Evolutionary conservation across 1,140 invertebrate species (phyloP).

Genomic region (Odontomachus brunneus): DNA sequence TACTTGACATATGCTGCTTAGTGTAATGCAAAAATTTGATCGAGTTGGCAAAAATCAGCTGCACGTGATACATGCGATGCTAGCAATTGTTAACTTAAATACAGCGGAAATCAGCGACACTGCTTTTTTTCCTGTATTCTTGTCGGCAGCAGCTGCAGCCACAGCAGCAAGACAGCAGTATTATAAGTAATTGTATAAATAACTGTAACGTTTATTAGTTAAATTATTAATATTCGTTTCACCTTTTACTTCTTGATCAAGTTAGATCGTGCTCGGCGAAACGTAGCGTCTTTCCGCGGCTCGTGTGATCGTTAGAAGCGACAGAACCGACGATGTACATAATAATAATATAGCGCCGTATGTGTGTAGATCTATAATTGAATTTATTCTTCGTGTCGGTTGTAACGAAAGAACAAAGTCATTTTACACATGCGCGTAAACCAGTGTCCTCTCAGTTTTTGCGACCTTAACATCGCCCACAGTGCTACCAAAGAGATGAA

Average conservation of each 20-base stretch:
- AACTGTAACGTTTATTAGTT: too few species aligned
- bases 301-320: constrained; percentile 31
- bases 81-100: too few species aligned
- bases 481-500: constrained; percentile 64
- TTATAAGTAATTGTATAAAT: too few species aligned
- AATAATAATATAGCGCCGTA: constrained; percentile 57
- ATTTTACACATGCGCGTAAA: constrained; percentile 28
- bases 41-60: too few species aligned
- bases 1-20: too few species aligned
- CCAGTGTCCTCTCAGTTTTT: constrained; percentile 18
- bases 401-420: constrained; percentile 11
- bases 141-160: too few species aligned
- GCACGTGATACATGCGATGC: too few species aligned
- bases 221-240: constrained; percentile 1
- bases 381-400: constrained; percentile 19
- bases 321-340: constrained; percentile 61
- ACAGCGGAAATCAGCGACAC: too few species aligned
- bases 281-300: constrained; percentile 29
- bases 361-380: constrained; percentile 59
- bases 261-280: constrained; percentile 33
- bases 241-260: not conserved
- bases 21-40: too few species aligned
- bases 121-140: too few species aligned
- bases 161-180: too few species aligned
- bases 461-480: constrained; percentile 40